Base-by-base conservation (phyloP, 2,797 vertebrate genomes). In the Alosa sapidissima region DNA sequence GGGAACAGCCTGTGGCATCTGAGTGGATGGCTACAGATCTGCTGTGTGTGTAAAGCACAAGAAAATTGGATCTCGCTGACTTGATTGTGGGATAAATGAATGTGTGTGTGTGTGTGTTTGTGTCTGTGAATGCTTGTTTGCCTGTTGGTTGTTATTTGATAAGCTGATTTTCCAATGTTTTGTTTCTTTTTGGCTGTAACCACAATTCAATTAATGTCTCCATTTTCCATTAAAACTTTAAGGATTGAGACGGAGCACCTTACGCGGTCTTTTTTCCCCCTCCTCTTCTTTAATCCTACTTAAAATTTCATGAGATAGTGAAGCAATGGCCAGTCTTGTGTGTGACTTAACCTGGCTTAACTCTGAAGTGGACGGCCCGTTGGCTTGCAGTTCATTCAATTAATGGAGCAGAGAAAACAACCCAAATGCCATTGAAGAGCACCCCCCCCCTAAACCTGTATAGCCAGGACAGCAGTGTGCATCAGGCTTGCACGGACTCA, bases 11-110 rank as follows among this genome's bases (percentile, higher is more conserved):
- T 82, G 84, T 86, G 86, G 86, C 86, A 82, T 87, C 51, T 86
- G 78, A 86, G 84, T 89, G 90, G 86, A 89, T 87, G 87, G 85
- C 86, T 83, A 85, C 84, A 84, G 54, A 85, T 86, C 81, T n/a
- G 85, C 87, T 81, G 78, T 85, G 81, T 85, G 85, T 88, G 88
- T 90, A 90, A 91, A 91, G 89, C 89, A 88, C 86, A 84, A 82
- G 88, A 91, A 90, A 91, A 91, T 91, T 90, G 88, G 85, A 90
- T 89, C 88, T 88, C 82, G 81, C 88, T 33, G 87, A 88, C 86
- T 86, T 89, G 90, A 89, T 89, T 91, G 90, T 86, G 86, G 81
- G 88, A 89, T 91, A 89, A 91, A 91, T 90, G 91, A 88, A 90
- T 81, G 85, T 54, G 83, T 65, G 83, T 87, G 82, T 82, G 84